Evolutionary conservation across 2,888 invertebrate species (phyloP), one percentile per base, ranked within the genome.

Genomic region (Drosophila neonasuta): DNA sequence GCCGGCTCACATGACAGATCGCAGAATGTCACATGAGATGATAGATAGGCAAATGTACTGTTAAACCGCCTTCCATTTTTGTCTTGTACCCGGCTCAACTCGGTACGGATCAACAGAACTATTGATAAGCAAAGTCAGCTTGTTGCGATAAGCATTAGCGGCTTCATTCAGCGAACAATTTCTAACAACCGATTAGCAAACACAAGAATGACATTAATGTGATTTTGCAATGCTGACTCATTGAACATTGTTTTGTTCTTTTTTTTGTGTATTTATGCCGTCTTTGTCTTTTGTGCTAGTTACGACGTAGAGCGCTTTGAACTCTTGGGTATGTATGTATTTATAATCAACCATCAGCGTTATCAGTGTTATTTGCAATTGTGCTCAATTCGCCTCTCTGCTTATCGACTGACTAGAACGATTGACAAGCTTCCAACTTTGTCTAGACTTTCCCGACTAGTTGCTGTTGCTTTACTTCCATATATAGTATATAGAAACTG

Each of bases 1-100:
- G 87, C 58, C 66, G 54, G 68, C 69, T 68, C 80, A 78, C 87
- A 86, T 80, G 87, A 84, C 68, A n/a, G 3, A 5, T 8, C 32
- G 29, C 7, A 39, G 59, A 72, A 51, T 49, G 58, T 66, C 72
- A 60, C 67, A 71, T 72, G 63, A 77, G 61, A 56, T 60, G 63
- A 52, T 44, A 36, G 59, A 57, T 62, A 54, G 24, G 44, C 34
- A 36, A 34, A 8, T 10, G 11, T 11, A 39, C 44, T 17, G 39
- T 13, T 44, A 46, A 36, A 13, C 50, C 61, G 72, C 46, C 62
- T 46, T 61, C 55, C 61, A 46, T 41, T 50, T 24, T 1, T 24
- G 1, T 24, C 24, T 24, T 48, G 56, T 55, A 36, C n/a, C 29
- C 45, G 55, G 20, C 45, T 59, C 52, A 6, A 39, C 17, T 57